Base-by-base conservation (phyloP, 2,113 vertebrate species). In the Istiophorus platypterus region DNA sequence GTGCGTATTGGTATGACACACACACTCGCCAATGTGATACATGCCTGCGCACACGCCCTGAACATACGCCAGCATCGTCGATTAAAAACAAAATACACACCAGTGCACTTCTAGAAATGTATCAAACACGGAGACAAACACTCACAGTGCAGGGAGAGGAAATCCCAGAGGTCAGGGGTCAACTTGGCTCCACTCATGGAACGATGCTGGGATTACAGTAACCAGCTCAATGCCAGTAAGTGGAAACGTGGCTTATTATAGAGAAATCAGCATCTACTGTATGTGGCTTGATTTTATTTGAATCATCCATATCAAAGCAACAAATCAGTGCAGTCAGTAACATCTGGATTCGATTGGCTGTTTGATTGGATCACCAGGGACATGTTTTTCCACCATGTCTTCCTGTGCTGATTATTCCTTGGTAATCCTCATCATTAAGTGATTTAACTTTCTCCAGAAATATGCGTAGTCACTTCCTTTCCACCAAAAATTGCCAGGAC, bases 101-200 rank as follows among this genome's bases (percentile, higher is more conserved):
- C 24, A 42, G 41, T 39, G 7, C 5, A 9, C 42, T 3, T 34
- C 5, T 8, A 45, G 15, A 45, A 15, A 45, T 15, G 51, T 24
- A 11, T 54, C 51, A 54, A 22, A 4, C 51, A 1, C 2, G 13
- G 52, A 54, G 22, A 11, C 51, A 54, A 54, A 54, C 26, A 41
- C 14, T 54, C n/a, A 64, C 11, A 18, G 20, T 10, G 13, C 18
- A 52, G 10, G 27, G 24, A 0, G 26, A 27, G 84, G 82, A 81
- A 85, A 45, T 72, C 56, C 45, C 75, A 75, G 18, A 64, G 62
- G 69, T 70, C 49, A 12, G 49, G 31, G 31, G 31, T 22, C 57
- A 59, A 54, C 4, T 61, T 29, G 39, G 71, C 62, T 58, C 27
- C n/a, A 13, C 34, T 49, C 27, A 14, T 14, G 45, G 12, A 0